A percentile compares a stretch with the other conserved stretches of the same genome.
Conservation (phyloP, 1,140 invertebrate genomes). For the Telenomus remus region DNA sequence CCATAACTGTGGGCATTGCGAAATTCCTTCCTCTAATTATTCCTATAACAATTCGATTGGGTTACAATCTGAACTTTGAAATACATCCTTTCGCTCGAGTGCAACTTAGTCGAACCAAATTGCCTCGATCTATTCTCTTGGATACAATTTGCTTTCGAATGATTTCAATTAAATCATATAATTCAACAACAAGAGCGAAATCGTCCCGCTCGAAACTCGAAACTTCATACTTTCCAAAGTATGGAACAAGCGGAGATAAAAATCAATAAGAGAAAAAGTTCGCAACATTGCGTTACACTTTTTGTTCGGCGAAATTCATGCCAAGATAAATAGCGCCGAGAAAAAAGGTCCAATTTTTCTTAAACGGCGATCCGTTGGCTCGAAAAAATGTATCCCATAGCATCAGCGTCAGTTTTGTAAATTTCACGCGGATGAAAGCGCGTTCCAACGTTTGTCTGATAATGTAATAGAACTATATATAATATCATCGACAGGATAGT, state of each 20-base stretch:
- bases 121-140: background rate
- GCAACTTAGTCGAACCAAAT: slow-evolving; percentile 1
- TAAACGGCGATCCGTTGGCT: background rate
- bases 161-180: slow-evolving; percentile 4
- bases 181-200: background rate
- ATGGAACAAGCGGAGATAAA: too few relatives aligned
- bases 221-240: too few relatives aligned
- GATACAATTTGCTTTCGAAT: background rate
- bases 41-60: background rate
- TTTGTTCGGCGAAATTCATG: too few relatives aligned
- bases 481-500: slow-evolving; percentile 58
- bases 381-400: background rate
- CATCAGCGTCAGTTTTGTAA: slow-evolving; percentile 3
- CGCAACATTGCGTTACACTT: too few relatives aligned
- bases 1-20: background rate
- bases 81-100: slow-evolving; percentile 1
- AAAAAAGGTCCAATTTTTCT: background rate
- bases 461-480: slow-evolving; percentile 56
- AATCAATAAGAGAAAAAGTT: too few relatives aligned
- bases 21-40: background rate
- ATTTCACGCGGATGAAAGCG: slow-evolving; percentile 27
- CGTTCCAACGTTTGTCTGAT: slow-evolving; percentile 49
- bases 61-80: slow-evolving; percentile 5
- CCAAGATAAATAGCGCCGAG: too few relatives aligned
- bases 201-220: background rate